Conservation (phyloP, 2,113 vertebrate genomes). For the Syngnathus floridae region DNA sequence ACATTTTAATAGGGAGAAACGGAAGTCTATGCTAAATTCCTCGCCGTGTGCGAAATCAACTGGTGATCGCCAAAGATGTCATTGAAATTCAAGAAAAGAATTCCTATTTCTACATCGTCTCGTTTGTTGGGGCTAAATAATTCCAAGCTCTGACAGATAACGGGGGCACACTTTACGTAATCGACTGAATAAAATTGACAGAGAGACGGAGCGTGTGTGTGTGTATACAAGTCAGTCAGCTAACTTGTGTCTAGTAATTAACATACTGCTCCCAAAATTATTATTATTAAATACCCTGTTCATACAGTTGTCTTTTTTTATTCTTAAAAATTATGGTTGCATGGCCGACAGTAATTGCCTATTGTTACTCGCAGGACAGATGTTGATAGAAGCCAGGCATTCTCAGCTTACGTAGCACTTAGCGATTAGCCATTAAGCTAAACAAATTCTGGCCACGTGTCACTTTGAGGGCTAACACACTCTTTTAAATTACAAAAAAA, state of each 20-base stretch:
- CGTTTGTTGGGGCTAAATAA: not conserved
- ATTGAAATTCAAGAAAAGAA: not conserved
- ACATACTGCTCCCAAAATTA: not conserved
- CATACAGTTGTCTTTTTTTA: not conserved
- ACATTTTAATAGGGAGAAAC: not conserved
- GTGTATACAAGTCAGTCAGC: not conserved
- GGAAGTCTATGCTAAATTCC: not conserved
- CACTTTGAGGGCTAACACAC: not conserved
- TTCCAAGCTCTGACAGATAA: not conserved
- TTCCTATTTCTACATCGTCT: not conserved
- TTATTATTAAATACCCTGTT: not conserved
- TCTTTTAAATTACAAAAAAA: not conserved
- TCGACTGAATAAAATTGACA: not conserved
- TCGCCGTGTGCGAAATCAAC: not conserved
- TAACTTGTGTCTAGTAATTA: not conserved
- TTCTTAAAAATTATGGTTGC: not conserved
- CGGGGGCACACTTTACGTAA: not conserved
- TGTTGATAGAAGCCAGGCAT: constrained; percentile 11
- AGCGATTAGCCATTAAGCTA: constrained; percentile 36
- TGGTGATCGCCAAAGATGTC: not conserved
- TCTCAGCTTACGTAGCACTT: constrained; percentile 37
- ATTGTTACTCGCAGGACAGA: not conserved
- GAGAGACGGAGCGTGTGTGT: not conserved
- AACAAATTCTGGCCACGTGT: not conserved
- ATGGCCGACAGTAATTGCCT: not conserved